phyloP scores from a whole-genome alignment of 2,888 invertebrate species.

The Penaeus monodon region DNA sequence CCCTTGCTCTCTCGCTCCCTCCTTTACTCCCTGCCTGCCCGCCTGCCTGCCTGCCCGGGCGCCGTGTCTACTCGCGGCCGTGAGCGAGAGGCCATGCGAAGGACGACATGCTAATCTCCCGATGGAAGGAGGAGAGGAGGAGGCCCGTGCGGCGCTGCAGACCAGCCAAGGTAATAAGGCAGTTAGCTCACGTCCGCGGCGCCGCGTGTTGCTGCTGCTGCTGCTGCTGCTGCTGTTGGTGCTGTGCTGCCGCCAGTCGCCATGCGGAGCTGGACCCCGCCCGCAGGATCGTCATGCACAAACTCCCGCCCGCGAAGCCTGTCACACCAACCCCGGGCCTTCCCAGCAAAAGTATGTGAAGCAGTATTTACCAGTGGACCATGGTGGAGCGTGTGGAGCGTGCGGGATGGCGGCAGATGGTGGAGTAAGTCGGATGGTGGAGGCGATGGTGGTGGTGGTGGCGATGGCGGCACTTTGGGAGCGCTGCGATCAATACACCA shows the following conservation, averaged over 20 bases:
- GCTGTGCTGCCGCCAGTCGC: conserved; percentile 20
- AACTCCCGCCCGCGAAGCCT: neutral
- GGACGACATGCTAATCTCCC: too few species aligned
- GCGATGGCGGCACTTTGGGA: conserved; percentile 20
- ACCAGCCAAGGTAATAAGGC: too few species aligned
- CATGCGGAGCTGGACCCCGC: conserved; percentile 13
- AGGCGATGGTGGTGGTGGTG: conserved; percentile 30
- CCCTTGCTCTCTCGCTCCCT: neutral
- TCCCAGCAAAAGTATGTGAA: conserved; percentile 6
- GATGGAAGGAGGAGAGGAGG: too few species aligned
- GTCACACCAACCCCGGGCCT: neutral
- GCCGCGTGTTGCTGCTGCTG: neutral
- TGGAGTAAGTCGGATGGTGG: conserved; percentile 10
- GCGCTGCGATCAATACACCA: conserved; percentile 53
- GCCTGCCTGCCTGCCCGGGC: neutral
- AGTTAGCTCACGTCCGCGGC: too few species aligned
- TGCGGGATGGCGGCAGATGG: conserved; percentile 11
- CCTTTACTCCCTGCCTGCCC: neutral
- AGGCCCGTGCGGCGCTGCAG: too few species aligned
- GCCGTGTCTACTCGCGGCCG: too few species aligned
- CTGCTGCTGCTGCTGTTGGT: neutral
- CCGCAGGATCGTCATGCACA: neutral
- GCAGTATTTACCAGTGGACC: neutral
- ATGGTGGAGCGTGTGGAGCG: conserved; percentile 19
- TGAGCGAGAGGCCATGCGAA: too few species aligned